These are phyloP conservation scores for Poecilia latipinna DNA, from an alignment of 2,113 vertebrate genomes.

Conservation along the genomic window DNA sequence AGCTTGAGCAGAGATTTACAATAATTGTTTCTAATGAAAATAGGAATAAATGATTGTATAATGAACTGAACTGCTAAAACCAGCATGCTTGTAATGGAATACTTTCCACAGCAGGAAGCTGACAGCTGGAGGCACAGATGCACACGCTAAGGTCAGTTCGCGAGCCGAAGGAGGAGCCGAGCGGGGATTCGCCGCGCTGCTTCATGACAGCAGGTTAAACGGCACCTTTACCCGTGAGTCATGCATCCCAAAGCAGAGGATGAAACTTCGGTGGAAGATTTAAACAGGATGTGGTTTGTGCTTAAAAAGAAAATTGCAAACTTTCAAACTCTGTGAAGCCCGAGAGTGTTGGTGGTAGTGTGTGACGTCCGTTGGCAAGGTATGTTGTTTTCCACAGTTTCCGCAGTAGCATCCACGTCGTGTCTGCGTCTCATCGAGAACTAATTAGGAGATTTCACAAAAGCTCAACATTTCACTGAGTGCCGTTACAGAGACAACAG, in stretches of 20 bases:
- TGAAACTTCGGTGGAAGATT: slow-evolving; percentile 63
- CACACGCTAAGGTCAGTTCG: slow-evolving; percentile 16
- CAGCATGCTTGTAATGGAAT: slow-evolving; percentile 41
- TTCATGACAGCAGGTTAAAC: slow-evolving; percentile 37
- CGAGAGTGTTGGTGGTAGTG: slow-evolving; percentile 60
- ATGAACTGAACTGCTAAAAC: slow-evolving; percentile 38
- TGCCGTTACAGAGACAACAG: slow-evolving; percentile 56
- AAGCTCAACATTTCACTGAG: slow-evolving; percentile 63
- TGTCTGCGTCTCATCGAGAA: slow-evolving; percentile 65
- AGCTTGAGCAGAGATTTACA: slow-evolving; percentile 29
- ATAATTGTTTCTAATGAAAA: slow-evolving; percentile 37
- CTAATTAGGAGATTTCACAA: slow-evolving; percentile 70
- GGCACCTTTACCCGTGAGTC: slow-evolving; percentile 17
- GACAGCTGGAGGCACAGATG: slow-evolving; percentile 41
- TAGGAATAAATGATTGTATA: slow-evolving; percentile 35
- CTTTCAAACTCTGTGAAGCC: slow-evolving; percentile 67
- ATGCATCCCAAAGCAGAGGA: slow-evolving; percentile 25
- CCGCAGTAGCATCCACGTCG: slow-evolving; percentile 66
- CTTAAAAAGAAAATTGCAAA: slow-evolving; percentile 70
- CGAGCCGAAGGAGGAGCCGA: slow-evolving; percentile 5
- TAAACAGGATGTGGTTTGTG: slow-evolving; percentile 59
- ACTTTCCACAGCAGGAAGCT: slow-evolving; percentile 42
- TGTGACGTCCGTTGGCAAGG: slow-evolving; percentile 72
- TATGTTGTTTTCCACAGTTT: slow-evolving; percentile 74
- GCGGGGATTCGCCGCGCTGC: neutral